Evolutionary conservation across 2,888 invertebrate genomes (phyloP), one percentile per base, ranked within the genome.

Genomic region (Unio pictorum): DNA sequence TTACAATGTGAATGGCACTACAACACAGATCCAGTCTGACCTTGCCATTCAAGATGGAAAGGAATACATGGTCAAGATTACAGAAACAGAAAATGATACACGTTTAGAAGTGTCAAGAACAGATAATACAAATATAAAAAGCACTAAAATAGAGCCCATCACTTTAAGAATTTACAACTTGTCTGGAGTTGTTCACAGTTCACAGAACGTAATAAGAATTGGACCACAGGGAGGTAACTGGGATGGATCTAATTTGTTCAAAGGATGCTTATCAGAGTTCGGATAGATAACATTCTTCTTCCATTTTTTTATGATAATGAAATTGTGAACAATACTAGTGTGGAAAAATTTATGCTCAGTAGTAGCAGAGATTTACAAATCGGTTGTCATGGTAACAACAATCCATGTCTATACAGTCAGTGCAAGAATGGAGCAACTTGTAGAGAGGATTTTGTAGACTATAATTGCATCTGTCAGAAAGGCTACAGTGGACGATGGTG

Each of bases 261-360:
- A 96, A 92, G 98, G 97, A 8, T 98, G 97, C 89, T 91, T 98
- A 83, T 94, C 95, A 54, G 96, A 87, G 94, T 96, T 64, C 93
- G 96, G 84, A 93, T 98, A 70, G 96, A 95, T 66, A 93, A 93
- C 66, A 92, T 95, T 79, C 92, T 97, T 73, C 91, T 98, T 78
- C 97, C 97, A 6, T 97, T 94, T 91, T 96, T 95, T 91, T 92
- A 94, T 45, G 93, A 94, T 64, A 58, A 64, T 8, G 63, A 64
- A 4, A 82, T 86, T 63, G 66, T 70, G 8, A 83, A 83, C 64
- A 83, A 84, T 68, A 79, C 79, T 4, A 83, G 80, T 20, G 30
- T 57, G 2, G 75, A 83, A 55, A 78, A 75, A 34, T 86, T 85
- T 66, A 54, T 66, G 8, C 71, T 78, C 1, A 61, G 72, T 26